A percentile compares a stretch with the other conserved stretches of the same genome.
phyloP scores from a whole-genome alignment of 2,888 invertebrate genomes.

The Ceraclea dissimilis region DNA sequence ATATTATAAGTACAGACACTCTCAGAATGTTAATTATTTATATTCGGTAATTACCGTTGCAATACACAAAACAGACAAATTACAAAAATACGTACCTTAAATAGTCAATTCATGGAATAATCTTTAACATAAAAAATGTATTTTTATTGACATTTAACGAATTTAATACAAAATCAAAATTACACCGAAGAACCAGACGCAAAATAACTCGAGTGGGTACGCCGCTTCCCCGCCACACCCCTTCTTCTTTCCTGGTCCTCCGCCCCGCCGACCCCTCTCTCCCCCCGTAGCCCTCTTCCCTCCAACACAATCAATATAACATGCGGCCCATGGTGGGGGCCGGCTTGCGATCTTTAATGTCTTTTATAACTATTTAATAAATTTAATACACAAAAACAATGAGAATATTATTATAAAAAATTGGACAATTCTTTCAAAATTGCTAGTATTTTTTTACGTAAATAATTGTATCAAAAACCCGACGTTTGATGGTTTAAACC shows the following conservation, averaged over 20 bases:
- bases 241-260: constrained; percentile 31
- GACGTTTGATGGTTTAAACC: no score
- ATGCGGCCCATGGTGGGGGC: constrained; percentile 17
- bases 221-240: constrained; percentile 45
- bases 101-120: constrained; percentile 12
- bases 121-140: constrained; percentile 10
- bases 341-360: constrained; percentile 19
- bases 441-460: not conserved
- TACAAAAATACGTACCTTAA: constrained; percentile 16
- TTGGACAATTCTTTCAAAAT: not conserved
- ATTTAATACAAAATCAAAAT: constrained; percentile 46
- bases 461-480: not conserved
- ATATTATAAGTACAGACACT: no score
- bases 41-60: constrained; percentile 12
- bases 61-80: constrained; percentile 9
- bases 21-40: constrained; percentile 30
- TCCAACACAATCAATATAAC: constrained; percentile 28
- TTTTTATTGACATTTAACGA: constrained; percentile 26
- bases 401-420: not conserved
- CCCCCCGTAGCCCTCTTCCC: constrained; percentile 35
- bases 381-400: not conserved
- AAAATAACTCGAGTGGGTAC: constrained; percentile 53
- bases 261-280: constrained; percentile 34
- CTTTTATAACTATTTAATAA: constrained; percentile 13
- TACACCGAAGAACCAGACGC: constrained; percentile 54